Base-by-base conservation (phyloP, 2,113 vertebrate species). In the Apus apus region DNA sequence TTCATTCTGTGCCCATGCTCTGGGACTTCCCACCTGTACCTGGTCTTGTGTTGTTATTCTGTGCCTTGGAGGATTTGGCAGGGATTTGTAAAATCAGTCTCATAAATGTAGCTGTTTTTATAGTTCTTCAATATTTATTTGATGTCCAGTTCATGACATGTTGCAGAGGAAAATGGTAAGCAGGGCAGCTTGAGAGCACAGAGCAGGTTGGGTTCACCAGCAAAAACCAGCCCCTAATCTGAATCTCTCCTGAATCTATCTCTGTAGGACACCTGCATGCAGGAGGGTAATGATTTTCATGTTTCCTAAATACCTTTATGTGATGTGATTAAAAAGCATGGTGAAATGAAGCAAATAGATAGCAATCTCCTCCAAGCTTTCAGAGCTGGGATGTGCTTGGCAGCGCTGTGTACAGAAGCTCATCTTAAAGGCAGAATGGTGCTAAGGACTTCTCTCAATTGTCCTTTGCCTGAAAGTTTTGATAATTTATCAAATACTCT, bases 201-300 rank as follows among this genome's bases (percentile, higher is more conserved):
- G 38, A 43, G 26, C 11, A 13, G 12, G 16, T 58, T 1, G 5
- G 43, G 32, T 51, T 57, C 43, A 51, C 43, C 43, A 9, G 73
- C 30, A 64, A 20, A 68, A 40, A 38, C 58, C 30, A 21, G 8
- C 38, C 22, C 29, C 0, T 6, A 8, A 43, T 26, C 54, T n/a
- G 36, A 38, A 12, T 43, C 34, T 34, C 45, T 27, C 23, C 40
- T 20, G 29, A 22, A 5, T 78, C 3, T 29, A 1, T 50, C 60
- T 67, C 34, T 0, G 0, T 3, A 9, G n/a, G 67, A 32, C 22
- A 6, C 16, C 36, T 58, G 21, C 50, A 20, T 56, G 34, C n/a
- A 25, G 64, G 57, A 60, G 12, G 13, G 43, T 36, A n/a, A 53
- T 40, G 62, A 11, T 51, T 75, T 93, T 48, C 62, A 8, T 23